phyloP scores from a whole-genome alignment of 2,797 vertebrate genomes.

The Spinibarbus caldwelli region DNA sequence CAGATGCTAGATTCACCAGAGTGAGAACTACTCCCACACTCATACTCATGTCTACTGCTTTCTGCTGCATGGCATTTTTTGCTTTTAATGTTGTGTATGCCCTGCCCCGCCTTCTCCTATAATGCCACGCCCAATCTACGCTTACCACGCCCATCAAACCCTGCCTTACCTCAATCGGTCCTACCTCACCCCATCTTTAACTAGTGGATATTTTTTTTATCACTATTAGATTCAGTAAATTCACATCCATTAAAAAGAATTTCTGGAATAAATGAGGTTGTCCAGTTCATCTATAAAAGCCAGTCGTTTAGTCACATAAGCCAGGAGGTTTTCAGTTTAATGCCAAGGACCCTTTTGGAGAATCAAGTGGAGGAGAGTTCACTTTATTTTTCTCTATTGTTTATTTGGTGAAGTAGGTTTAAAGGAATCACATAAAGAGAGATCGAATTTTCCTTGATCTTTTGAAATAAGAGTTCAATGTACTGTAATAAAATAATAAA shows the following conservation, averaged over 20 bases:
- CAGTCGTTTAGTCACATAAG: neutral
- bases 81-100: neutral
- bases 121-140: neutral
- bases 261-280: constrained; percentile 1
- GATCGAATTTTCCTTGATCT: neutral
- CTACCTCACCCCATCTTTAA: neutral
- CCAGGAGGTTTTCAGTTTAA: neutral
- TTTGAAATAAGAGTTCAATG: neutral
- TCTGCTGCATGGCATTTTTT: no score
- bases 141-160: neutral
- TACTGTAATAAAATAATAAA: neutral
- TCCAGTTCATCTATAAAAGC: neutral
- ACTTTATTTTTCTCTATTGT: constrained; percentile 3
- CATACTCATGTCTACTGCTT: constrained; percentile 15
- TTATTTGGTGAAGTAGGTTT: neutral
- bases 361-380: neutral
- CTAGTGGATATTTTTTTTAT: neutral
- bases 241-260: neutral
- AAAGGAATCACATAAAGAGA: neutral
- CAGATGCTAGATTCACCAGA: constrained; percentile 20
- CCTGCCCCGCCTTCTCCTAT: neutral
- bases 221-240: neutral
- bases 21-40: constrained; percentile 1
- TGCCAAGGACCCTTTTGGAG: neutral
- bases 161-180: neutral